Conservation (phyloP, 2,113 vertebrate genomes). For the Cyanocitta stelleri region DNA sequence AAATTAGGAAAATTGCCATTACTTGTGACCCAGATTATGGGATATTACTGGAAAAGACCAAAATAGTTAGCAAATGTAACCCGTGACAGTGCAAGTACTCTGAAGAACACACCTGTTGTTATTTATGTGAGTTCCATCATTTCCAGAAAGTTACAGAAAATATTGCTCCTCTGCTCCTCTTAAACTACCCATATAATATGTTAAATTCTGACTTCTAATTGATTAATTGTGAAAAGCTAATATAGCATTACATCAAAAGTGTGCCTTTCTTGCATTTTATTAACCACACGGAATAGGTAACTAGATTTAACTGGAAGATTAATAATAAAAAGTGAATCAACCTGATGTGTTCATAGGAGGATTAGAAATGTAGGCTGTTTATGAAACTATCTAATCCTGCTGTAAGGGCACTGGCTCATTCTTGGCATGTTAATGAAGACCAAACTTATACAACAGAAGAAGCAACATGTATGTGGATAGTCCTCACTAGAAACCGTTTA, state of each 20-base stretch:
- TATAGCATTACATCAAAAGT: neutral
- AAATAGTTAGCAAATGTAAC: slow-evolving; percentile 34
- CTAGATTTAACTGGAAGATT: neutral
- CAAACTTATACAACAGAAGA: neutral
- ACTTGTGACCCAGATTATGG: neutral
- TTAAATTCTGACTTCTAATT: neutral
- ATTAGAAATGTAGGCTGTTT: neutral
- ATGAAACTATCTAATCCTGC: neutral
- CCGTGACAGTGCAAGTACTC: neutral
- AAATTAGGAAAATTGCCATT: neutral
- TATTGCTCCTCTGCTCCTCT: neutral
- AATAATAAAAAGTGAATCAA: neutral
- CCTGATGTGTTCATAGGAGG: neutral
- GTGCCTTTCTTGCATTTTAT: neutral
- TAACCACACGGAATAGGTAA: neutral
- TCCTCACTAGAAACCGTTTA: neutral
- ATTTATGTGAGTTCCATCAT: neutral
- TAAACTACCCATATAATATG: neutral
- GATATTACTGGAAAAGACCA: neutral
- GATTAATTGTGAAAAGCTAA: neutral
- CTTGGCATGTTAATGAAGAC: neutral
- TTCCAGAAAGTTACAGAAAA: neutral
- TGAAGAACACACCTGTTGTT: neutral
- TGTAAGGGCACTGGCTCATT: neutral
- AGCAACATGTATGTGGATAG: neutral